Percentiles rank a stretch among this genome's conserved stretches.
Evolutionary conservation across 2,797 vertebrate species (phyloP).

Genomic region (Clarias pachynema): DNA sequence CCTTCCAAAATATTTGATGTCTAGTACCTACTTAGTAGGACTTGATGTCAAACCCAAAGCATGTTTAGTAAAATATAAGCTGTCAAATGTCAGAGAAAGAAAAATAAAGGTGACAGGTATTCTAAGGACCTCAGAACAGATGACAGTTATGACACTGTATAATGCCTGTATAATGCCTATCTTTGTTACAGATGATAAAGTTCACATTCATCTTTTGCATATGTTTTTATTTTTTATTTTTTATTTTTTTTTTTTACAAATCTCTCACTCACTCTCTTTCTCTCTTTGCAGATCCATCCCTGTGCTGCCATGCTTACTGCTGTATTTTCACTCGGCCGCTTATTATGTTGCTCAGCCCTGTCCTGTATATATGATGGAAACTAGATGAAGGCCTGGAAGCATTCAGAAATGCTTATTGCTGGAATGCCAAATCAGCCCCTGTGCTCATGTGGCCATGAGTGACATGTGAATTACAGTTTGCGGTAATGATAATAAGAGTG

Average conservation of each 20-base stretch:
- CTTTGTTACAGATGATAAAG: slow-evolving; percentile 2
- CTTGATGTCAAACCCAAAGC: too few species aligned
- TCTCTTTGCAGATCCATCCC: background rate
- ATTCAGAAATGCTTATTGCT: slow-evolving; percentile 64
- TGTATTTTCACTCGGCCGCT: slow-evolving; percentile 8
- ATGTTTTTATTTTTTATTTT: background rate
- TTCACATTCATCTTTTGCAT: slow-evolving; percentile 1
- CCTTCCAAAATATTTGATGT: background rate
- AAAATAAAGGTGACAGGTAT: background rate
- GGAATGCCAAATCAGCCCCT: slow-evolving; percentile 62
- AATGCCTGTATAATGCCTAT: background rate
- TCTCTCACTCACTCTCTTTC: slow-evolving; percentile 22
- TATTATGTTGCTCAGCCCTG: slow-evolving; percentile 54
- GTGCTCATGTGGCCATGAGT: slow-evolving; percentile 67
- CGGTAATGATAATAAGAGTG: slow-evolving; percentile 81
- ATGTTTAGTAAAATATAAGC: background rate
- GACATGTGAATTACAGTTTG: slow-evolving; percentile 83
- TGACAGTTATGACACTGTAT: background rate
- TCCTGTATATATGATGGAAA: slow-evolving; percentile 63
- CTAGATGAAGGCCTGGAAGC: slow-evolving; percentile 75
- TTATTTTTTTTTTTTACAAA: background rate
- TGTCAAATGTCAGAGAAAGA: background rate
- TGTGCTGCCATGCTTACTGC: background rate
- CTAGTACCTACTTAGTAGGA: too few species aligned
- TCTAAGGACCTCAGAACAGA: background rate